Evolutionary conservation across 2,113 vertebrate genomes (phyloP), one percentile per base, ranked within the genome.

Genomic region (Lucifuga dentata): DNA sequence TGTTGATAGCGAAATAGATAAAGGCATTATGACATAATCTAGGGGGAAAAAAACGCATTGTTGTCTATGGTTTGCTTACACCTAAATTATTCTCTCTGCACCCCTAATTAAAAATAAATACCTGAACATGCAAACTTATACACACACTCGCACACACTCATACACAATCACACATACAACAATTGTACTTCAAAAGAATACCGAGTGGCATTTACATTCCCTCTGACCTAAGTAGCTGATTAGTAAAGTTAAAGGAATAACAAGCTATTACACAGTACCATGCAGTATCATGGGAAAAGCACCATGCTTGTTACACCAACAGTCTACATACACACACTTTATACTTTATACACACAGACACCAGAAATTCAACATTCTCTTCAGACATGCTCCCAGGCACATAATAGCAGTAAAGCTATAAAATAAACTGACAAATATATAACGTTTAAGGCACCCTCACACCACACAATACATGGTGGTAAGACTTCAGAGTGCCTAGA

Each of bases 161-260:
- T 7, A 29, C 26, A 29, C 26, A 29, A 3, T 15, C 38, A 45
- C 44, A 51, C 23, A 58, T 48, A 48, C 16, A 16, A 56, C 38
- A 51, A 15, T 39, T 26, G 13, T 40, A 15, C 17, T 51, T 64
- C 43, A 60, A 52, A 53, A 39, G 21, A 43, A 48, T 49, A 53
- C 66, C 26, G 46, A 44, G 59, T 16, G 41, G 78, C 70, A 80
- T 43, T 85, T 71, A 84, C 68, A 80, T 80, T 67, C 81, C 48
- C 53, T 63, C 36, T 59, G 68, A 73, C 73, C 29, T 51, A 56
- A 57, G 61, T 48, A 83, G 51, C 78, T 48, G 80, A 80, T 89
- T 84, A 77, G 78, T 57, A 4, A 60, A 8, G 33, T 66, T 38
- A 11, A 26, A 70, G 52, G 48, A 66, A 62, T 65, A 73, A 80